Evolutionary conservation across 2,797 vertebrate species (phyloP).

Genomic region (Gambelia wislizenii): DNA sequence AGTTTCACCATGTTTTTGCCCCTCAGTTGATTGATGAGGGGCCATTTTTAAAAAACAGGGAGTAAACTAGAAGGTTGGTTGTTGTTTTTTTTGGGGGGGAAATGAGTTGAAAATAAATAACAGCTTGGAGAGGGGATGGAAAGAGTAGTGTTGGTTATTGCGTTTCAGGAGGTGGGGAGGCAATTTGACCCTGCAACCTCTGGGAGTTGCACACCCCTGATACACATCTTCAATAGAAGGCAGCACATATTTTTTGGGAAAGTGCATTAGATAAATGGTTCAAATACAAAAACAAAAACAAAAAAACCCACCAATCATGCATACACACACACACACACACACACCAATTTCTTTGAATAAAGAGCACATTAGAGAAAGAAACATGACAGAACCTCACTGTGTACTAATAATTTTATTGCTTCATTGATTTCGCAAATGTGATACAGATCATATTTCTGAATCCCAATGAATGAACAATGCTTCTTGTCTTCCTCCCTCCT

Average conservation of each 20-base stretch:
- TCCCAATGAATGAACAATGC: constrained; percentile 47
- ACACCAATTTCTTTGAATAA: not conserved
- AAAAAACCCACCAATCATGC: not conserved
- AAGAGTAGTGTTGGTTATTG: not conserved
- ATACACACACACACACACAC: not conserved
- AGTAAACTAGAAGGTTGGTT: not conserved
- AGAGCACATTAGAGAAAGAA: constrained; percentile 28
- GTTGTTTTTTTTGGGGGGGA: too few species aligned
- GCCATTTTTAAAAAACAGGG: not conserved
- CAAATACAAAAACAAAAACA: too few species aligned
- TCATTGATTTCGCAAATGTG: constrained; percentile 21
- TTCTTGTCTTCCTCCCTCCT: not conserved
- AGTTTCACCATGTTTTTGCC: too few species aligned
- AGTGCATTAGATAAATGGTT: not conserved
- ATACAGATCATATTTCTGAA: constrained; percentile 49
- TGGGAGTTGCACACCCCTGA: too few species aligned
- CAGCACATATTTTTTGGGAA: constrained; percentile 29
- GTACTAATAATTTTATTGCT: constrained; percentile 31
- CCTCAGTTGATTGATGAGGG: too few species aligned
- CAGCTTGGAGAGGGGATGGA: too few species aligned
- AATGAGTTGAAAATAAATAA: too few species aligned
- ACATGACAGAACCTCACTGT: constrained; percentile 26
- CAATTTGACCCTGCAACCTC: too few species aligned
- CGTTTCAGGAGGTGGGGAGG: too few species aligned
- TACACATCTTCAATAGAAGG: too few species aligned